A percentile compares a stretch with the other conserved stretches of the same genome.
phyloP scores from a whole-genome alignment of 2,888 invertebrate species.

The Temnothorax rugatulus region DNA sequence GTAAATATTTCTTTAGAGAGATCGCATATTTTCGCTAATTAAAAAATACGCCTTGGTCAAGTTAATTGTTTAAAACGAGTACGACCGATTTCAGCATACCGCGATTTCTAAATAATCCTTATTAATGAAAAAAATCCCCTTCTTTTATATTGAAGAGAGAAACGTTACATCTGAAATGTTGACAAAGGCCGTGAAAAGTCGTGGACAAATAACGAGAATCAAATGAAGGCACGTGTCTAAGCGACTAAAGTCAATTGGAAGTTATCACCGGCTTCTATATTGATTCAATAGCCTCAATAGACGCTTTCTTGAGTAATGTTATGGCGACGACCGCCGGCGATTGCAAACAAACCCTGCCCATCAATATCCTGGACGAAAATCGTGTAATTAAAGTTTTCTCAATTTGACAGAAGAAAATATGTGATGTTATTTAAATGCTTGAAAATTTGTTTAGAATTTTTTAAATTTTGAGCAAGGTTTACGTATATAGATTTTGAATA shows the following conservation, averaged over 20 bases:
- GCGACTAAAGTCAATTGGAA: conserved; percentile 40
- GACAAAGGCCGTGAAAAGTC: conserved; percentile 31
- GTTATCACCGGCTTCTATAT: conserved; percentile 25
- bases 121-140: not conserved
- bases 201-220: not conserved
- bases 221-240: conserved; percentile 19
- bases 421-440: not conserved
- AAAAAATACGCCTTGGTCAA: not conserved
- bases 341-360: not conserved
- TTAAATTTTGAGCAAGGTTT: no score
- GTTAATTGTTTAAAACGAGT: not conserved
- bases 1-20: not conserved
- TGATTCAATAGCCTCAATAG: conserved; percentile 44
- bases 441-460: not conserved
- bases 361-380: conserved; percentile 1
- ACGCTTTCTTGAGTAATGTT: conserved; percentile 2
- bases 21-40: not conserved
- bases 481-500: not conserved
- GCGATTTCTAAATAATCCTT: not conserved
- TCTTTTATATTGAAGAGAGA: no score
- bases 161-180: not conserved
- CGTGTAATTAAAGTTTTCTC: not conserved
- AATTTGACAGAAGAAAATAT: not conserved
- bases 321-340: not conserved
- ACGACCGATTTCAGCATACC: not conserved